Conservation (phyloP, 1,140 invertebrate genomes). For the Meloidogyne floridensis region DNA sequence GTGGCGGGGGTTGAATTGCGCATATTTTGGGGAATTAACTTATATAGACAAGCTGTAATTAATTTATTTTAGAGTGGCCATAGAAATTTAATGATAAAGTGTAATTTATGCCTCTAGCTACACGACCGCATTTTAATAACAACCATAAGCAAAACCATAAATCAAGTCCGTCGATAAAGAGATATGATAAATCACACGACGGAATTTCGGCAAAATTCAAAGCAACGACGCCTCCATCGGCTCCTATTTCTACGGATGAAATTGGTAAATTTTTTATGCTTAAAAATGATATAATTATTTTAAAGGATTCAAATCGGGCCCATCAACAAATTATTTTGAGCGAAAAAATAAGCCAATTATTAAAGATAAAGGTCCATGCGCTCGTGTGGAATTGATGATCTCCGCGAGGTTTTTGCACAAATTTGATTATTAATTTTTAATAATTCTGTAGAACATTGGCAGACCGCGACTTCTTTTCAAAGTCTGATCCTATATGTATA, state of each 20-base stretch:
- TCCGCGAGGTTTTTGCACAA: constrained; percentile 28
- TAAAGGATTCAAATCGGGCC: not conserved
- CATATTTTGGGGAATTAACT: no score
- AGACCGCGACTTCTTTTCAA: constrained; percentile 57
- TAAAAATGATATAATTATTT: no score
- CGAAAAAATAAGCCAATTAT: not conserved
- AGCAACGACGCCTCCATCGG: not conserved
- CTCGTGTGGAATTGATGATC: constrained; percentile 31
- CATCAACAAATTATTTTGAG: constrained; percentile 5
- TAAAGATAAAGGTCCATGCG: constrained; percentile 10
- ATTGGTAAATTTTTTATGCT: not conserved
- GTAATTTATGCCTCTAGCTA: not conserved
- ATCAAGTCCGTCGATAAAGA: not conserved
- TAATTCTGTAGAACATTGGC: constrained; percentile 43
- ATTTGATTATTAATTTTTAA: not conserved
- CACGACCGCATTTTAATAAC: not conserved
- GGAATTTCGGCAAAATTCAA: not conserved
- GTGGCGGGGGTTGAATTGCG: no score
- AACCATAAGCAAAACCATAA: not conserved
- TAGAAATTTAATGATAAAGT: no score
- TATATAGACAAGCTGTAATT: no score
- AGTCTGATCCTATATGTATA: constrained; percentile 58
- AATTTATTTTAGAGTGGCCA: no score
- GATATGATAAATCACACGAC: not conserved
- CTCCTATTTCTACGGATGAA: not conserved